These are phyloP conservation scores for Pitangus sulphuratus DNA, from an alignment of 2,797 vertebrate genomes.

Conservation along the genomic window DNA sequence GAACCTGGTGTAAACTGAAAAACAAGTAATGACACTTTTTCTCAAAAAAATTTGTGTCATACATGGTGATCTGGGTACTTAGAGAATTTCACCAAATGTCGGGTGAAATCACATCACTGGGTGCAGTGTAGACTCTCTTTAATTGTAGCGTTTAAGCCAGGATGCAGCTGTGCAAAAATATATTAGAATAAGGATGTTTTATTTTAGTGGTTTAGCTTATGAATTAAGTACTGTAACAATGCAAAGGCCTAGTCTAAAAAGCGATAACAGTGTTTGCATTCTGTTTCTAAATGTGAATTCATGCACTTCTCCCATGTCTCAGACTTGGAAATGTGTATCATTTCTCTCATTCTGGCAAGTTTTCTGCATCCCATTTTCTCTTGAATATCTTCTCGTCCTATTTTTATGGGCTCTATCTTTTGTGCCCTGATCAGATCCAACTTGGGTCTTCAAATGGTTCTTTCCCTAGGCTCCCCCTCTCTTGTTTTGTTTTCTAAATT, in stretches of 20 bases:
- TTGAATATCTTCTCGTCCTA: background rate
- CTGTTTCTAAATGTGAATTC: background rate
- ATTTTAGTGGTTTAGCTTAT: background rate
- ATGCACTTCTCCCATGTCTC: background rate
- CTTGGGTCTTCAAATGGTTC: background rate
- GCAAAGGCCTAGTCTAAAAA: background rate
- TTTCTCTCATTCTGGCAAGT: background rate
- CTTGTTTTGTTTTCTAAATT: background rate
- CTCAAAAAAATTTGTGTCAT: background rate
- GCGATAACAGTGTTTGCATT: background rate
- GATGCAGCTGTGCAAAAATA: background rate
- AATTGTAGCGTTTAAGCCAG: background rate
- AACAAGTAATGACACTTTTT: background rate
- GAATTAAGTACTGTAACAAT: background rate
- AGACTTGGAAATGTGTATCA: background rate
- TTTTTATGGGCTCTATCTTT: background rate
- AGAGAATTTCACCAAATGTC: background rate
- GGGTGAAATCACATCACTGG: background rate
- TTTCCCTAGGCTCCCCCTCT: background rate
- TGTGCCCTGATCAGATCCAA: background rate
- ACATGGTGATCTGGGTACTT: background rate
- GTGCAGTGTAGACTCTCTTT: background rate
- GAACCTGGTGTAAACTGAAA: background rate
- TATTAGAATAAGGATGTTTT: background rate
- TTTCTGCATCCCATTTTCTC: background rate